A percentile compares a stretch with the other conserved stretches of the same genome.
Conservation (phyloP, 2,113 vertebrate species). For the Microtus richardsoni region DNA sequence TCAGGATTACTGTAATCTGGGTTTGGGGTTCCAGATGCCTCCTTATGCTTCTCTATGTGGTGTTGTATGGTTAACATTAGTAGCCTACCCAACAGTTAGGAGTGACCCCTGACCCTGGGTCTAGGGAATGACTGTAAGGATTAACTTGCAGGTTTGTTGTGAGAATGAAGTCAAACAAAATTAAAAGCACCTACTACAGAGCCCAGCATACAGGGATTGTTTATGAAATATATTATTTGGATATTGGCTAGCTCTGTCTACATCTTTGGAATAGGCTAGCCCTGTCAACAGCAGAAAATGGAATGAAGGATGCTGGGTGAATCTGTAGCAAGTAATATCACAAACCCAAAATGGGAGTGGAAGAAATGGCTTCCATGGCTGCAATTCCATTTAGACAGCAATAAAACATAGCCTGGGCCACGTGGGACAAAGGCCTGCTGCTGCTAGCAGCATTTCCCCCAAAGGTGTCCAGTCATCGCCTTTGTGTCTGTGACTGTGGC, state of each 20-base stretch:
- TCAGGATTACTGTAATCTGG: fast-evolving
- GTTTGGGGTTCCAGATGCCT: background rate
- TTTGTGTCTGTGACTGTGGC: conserved; percentile 6
- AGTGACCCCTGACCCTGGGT: background rate
- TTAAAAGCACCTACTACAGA: background rate
- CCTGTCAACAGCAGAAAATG: background rate
- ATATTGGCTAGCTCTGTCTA: background rate
- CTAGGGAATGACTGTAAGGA: background rate
- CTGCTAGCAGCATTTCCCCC: background rate
- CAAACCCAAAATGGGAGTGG: background rate
- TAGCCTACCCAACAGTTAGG: background rate
- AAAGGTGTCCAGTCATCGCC: conserved; percentile 56
- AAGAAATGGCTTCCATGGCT: background rate
- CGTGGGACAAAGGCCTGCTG: background rate
- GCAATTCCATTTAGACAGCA: background rate
- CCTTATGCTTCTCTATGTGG: fast-evolving
- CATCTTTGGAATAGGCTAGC: background rate
- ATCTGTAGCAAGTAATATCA: background rate
- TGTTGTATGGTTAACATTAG: background rate
- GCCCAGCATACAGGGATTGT: background rate
- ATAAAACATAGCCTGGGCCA: background rate
- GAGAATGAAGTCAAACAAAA: background rate
- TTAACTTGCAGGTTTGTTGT: background rate
- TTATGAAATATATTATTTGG: background rate
- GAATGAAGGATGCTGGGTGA: background rate